Conservation (phyloP, 2,113 vertebrate species). For the Ochotona curzoniae region DNA sequence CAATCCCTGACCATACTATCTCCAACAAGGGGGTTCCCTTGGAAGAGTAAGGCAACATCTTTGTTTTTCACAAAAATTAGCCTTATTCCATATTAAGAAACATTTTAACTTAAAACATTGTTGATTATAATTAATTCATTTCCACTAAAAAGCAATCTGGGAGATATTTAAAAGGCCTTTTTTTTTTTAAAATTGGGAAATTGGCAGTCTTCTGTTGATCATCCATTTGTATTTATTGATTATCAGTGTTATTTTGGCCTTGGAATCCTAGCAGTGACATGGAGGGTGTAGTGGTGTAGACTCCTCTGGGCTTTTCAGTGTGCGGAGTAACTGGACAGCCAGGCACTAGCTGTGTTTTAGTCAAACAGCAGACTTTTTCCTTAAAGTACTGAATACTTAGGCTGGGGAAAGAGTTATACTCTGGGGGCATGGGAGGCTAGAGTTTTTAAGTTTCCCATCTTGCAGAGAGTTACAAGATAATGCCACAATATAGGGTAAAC, state of each 20-base stretch:
- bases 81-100: conserved; percentile 2
- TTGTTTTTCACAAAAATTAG: conserved; percentile 3
- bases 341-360: background rate
- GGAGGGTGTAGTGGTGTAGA: background rate
- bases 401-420: background rate
- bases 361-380: background rate
- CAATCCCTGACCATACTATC: rapidly evolving
- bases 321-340: background rate
- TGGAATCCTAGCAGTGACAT: background rate
- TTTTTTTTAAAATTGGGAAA: background rate
- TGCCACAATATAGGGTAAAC: background rate
- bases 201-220: background rate
- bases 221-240: background rate
- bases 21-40: background rate
- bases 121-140: background rate
- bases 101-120: background rate
- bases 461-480: background rate
- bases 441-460: background rate
- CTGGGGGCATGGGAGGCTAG: background rate
- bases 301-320: background rate
- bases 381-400: background rate
- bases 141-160: background rate
- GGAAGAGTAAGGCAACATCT: background rate
- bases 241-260: conserved; percentile 2
- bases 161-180: background rate